These are phyloP conservation scores for Diadema setosum DNA, from an alignment of 35 echinoderm and acorn worm species.

Conservation along the genomic window DNA sequence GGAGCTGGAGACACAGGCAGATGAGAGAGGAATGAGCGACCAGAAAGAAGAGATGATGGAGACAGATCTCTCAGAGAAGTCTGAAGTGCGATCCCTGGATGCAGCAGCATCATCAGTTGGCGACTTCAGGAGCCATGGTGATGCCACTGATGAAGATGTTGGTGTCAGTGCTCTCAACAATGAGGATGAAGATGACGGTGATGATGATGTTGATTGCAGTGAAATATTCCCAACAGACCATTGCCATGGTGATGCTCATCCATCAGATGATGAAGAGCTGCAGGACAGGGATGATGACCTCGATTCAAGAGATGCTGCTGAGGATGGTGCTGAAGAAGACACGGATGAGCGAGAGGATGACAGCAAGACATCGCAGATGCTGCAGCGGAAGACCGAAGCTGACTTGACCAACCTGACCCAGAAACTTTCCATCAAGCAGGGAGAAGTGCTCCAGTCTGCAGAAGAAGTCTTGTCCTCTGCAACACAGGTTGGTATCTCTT, in stretches of 20 bases:
- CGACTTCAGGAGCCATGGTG: neutral
- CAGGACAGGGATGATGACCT: neutral
- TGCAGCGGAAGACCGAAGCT: conserved; percentile 59
- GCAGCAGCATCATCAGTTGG: neutral
- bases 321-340: neutral
- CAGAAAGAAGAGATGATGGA: neutral
- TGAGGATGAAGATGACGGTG: neutral
- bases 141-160: neutral
- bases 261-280: neutral
- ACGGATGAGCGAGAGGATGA: neutral
- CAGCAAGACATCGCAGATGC: neutral
- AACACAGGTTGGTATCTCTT: conserved; percentile 77
- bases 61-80: neutral
- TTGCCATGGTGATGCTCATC: too few relatives aligned
- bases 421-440: conserved; percentile 89
- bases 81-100: neutral
- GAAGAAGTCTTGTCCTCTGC: conserved; percentile 95
- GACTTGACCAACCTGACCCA: conserved; percentile 89
- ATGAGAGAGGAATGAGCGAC: neutral
- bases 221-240: too few relatives aligned
- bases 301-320: neutral
- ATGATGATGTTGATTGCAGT: neutral
- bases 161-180: neutral
- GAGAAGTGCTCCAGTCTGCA: conserved; percentile 88
- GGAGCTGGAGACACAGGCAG: neutral